Evolutionary conservation across 92 coral and sea anemone genomes (phyloP), one percentile per base, ranked within the genome.

Genomic region (Virgularia gustaviana): DNA sequence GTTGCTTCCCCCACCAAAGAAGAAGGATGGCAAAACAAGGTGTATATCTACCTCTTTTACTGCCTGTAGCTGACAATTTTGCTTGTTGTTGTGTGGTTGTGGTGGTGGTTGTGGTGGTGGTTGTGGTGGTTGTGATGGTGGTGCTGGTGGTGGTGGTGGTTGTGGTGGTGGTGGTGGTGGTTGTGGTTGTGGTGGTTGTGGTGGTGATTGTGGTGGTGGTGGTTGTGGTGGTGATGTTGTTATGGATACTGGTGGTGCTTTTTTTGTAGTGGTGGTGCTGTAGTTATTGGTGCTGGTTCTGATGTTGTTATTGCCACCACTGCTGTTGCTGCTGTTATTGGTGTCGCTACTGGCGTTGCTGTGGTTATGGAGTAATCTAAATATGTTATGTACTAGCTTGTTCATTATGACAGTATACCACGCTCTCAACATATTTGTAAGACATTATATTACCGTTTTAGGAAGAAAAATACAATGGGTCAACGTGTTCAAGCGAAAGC

Each of bases 401-500:
- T n/a, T n/a, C n/a, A n/a, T n/a, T n/a, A n/a, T n/a, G n/a, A n/a
- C n/a, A n/a, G n/a, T n/a, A n/a, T n/a, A n/a, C n/a, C n/a, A n/a
- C n/a, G n/a, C n/a, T n/a, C 45, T 15, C 45, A 39, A 8, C 8
- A 15, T 15, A 39, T 39, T 39, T 39, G 45, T 7, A 8, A 23
- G 2, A 16, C n/a, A 39, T 30, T 38, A 15, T 36, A 23, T 59
- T 1, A 27, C 20, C 47, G 31, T 63, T 71, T 33, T 41, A 62
- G 75, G 57, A 88, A 79, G 67, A 89, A 86, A 2, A 73, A 90
- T 13, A 85, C 89, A 16, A 90, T 85, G 24, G 84, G 91, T 35
- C 76, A 89, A 39, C 89, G 79, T 54, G 78, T 92, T 54, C 94
- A 84, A 2, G 90, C 92, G 0, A 90, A 89, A 55, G 98, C 90